Conservation (phyloP, 2,797 vertebrate genomes). For the Florisuga fusca region DNA sequence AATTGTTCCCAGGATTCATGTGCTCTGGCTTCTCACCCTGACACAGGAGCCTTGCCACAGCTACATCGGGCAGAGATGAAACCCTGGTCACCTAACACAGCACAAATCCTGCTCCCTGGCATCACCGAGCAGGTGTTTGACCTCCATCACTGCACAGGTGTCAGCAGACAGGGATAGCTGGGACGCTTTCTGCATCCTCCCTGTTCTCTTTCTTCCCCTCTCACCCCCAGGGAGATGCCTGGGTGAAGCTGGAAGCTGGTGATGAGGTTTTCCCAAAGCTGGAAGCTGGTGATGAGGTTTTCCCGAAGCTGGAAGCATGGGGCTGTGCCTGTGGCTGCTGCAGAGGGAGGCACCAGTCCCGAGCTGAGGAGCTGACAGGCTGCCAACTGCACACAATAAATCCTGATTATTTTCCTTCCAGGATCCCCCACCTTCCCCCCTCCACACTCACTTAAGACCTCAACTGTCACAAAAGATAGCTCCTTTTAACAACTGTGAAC, state of each 20-base stretch:
- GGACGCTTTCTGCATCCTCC: neutral
- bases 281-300: neutral
- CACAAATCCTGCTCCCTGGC: neutral
- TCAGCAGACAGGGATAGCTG: fast-evolving
- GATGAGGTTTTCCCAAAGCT: neutral
- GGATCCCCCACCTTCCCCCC: neutral
- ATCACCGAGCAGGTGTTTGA: neutral
- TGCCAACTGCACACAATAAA: neutral
- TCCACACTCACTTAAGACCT: neutral
- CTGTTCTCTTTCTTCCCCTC: neutral
- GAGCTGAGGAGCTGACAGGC: neutral
- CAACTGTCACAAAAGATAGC: neutral
- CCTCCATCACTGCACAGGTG: neutral
- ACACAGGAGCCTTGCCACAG: neutral
- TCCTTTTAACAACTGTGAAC: neutral
- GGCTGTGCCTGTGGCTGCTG: neutral
- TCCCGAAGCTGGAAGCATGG: neutral
- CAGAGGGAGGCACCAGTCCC: neutral
- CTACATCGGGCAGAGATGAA: neutral
- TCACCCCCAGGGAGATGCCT: fast-evolving
- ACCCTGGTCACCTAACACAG: neutral
- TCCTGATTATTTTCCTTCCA: neutral
- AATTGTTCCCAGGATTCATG: neutral
- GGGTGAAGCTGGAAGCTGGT: neutral
- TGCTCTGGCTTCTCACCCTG: neutral